phyloP scores from a whole-genome alignment of 2,113 vertebrate genomes.

The Leuciscus idus region DNA sequence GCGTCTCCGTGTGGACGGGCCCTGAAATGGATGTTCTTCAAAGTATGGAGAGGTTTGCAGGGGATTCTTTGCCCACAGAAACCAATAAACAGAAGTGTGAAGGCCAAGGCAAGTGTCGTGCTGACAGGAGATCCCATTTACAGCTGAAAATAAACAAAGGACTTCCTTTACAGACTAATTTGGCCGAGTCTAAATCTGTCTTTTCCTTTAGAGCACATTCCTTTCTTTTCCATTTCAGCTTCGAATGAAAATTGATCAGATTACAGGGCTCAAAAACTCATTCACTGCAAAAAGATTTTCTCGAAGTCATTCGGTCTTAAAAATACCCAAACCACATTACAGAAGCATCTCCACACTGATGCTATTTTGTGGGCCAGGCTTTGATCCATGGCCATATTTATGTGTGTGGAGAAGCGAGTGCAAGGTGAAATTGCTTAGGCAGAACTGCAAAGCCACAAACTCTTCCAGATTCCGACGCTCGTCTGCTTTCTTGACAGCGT shows the following conservation, averaged over 20 bases:
- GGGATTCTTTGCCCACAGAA: conserved; percentile 44
- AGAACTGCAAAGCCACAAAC: conserved; percentile 37
- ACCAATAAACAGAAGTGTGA: conserved; percentile 61
- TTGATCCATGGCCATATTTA: conserved; percentile 49
- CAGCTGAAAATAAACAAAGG: conserved; percentile 52
- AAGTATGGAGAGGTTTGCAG: conserved; percentile 17
- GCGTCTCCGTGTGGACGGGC: no score
- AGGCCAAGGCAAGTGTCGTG: conserved; percentile 71
- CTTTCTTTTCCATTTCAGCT: neutral
- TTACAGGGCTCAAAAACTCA: conserved; percentile 23
- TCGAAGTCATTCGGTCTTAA: neutral
- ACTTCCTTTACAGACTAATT: conserved; percentile 51
- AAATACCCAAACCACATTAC: conserved; percentile 33
- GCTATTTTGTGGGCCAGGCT: conserved; percentile 29
- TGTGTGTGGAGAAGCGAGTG: conserved; percentile 15
- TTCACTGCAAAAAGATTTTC: neutral
- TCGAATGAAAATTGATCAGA: neutral
- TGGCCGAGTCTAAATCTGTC: conserved; percentile 19
- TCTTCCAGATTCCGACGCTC: conserved; percentile 36
- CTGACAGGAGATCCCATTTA: conserved; percentile 62
- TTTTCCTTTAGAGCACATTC: conserved; percentile 7
- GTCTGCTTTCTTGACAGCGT: conserved; percentile 47
- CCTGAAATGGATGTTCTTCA: neutral
- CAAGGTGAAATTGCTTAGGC: conserved; percentile 33
- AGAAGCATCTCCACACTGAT: conserved; percentile 29